These are phyloP conservation scores for Uria lomvia DNA, from an alignment of 2,113 vertebrate genomes.

Conservation along the genomic window DNA sequence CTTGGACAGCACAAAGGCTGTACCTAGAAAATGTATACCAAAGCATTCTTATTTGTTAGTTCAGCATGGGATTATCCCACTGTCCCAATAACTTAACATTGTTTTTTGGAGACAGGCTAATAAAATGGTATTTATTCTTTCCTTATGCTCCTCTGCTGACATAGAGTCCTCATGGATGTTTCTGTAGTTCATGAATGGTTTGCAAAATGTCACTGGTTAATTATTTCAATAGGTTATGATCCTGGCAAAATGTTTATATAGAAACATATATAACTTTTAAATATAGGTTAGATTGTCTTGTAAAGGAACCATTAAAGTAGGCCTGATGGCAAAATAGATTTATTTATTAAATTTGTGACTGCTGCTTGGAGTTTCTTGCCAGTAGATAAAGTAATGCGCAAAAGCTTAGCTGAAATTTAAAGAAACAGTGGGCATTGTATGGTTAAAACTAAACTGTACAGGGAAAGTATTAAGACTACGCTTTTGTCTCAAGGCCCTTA, in stretches of 20 bases:
- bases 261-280: background rate
- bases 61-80: background rate
- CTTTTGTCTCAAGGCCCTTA: background rate
- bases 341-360: background rate
- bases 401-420: background rate
- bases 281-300: background rate
- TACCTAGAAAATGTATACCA: background rate
- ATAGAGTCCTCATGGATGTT: rapidly evolving
- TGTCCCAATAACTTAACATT: background rate
- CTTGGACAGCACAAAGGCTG: background rate
- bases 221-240: background rate
- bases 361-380: background rate
- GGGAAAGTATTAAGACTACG: background rate
- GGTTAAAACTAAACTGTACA: background rate
- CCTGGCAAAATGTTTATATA: background rate
- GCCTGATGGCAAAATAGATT: background rate
- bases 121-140: background rate
- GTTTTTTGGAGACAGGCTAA: background rate
- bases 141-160: background rate
- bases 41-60: background rate
- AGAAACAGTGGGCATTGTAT: background rate
- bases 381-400: background rate
- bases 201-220: background rate
- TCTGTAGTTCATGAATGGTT: background rate
- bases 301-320: background rate